Evolutionary conservation across 2,888 invertebrate genomes (phyloP), one percentile per base, ranked within the genome.

Genomic region (Ametastegia equiseti): DNA sequence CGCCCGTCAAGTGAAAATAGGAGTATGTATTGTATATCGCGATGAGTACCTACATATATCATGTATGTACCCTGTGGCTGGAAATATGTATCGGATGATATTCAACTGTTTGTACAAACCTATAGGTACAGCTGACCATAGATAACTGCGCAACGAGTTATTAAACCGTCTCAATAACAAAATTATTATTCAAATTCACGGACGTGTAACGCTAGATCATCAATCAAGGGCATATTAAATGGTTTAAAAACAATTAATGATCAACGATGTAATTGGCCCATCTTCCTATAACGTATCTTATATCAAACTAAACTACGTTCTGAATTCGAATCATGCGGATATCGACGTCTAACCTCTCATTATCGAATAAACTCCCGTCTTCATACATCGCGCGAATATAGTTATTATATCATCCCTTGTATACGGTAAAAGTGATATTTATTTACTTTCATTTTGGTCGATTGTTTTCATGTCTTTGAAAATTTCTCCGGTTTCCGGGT

Each of bases 251-350:
- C 65, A 67, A 67, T 39, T 19, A 67, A 2, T 7, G 39, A n/a
- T 67, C 39, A 67, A 67, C 39, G 39, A 67, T 39, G 39, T 67
- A 67, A 67, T 67, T 67, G 65, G 36, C 7, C 65, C 7, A 67
- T 67, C 39, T 65, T 2, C 15, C n/a, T 33, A 30, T 30, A 30
- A 30, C 60, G 27, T 9, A 60, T 60, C 60, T 30, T 27, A 30
- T 60, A 15, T 15, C 60, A 13, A 60, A 13, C 60, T 23, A 30
- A 5, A 60, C 27, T 15, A 60, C 23, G 23, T 42, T 6, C 42
- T n/a, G n/a, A n/a, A n/a, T n/a, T n/a, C n/a, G n/a, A n/a, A n/a
- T n/a, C n/a, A n/a, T n/a, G n/a, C n/a, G n/a, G n/a, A n/a, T n/a
- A n/a, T n/a, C n/a, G n/a, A n/a, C n/a, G n/a, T n/a, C n/a, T n/a